Conservation (phyloP, 2,113 vertebrate species). For the Periophthalmodon schlosseri region DNA sequence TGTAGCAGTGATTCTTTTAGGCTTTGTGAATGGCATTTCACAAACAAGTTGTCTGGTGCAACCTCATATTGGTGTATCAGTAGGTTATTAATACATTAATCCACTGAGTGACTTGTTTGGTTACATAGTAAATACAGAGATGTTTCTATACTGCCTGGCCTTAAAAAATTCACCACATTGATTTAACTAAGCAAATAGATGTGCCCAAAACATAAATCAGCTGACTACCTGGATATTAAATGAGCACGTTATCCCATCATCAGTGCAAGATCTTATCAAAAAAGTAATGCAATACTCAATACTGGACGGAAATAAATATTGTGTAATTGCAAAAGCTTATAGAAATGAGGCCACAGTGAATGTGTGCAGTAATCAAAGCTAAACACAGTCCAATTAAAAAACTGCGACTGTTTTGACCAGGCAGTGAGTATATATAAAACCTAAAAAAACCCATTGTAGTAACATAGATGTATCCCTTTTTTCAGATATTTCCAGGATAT, state of each 20-base stretch:
- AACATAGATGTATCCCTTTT: neutral
- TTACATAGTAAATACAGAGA: neutral
- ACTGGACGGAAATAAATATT: neutral
- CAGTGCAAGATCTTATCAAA: neutral
- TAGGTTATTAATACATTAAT: neutral
- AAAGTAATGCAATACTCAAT: neutral
- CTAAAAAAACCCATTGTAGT: neutral
- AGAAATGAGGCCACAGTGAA: neutral
- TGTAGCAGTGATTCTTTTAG: neutral
- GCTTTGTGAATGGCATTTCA: neutral
- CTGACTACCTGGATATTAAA: neutral
- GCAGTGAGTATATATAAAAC: neutral
- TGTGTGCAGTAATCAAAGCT: neutral
- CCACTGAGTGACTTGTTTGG: neutral
- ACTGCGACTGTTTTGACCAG: neutral
- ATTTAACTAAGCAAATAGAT: neutral
- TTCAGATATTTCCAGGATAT: slow-evolving; percentile 86
- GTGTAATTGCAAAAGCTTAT: too few species aligned
- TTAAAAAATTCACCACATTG: neutral
- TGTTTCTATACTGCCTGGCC: neutral
- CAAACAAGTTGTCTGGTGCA: neutral
- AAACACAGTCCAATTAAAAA: neutral
- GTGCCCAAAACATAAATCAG: neutral
- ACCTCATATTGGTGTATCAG: neutral
- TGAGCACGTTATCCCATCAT: neutral